These are phyloP conservation scores for Calidris pugnax DNA, from an alignment of 2,113 vertebrate species.

Conservation along the genomic window DNA sequence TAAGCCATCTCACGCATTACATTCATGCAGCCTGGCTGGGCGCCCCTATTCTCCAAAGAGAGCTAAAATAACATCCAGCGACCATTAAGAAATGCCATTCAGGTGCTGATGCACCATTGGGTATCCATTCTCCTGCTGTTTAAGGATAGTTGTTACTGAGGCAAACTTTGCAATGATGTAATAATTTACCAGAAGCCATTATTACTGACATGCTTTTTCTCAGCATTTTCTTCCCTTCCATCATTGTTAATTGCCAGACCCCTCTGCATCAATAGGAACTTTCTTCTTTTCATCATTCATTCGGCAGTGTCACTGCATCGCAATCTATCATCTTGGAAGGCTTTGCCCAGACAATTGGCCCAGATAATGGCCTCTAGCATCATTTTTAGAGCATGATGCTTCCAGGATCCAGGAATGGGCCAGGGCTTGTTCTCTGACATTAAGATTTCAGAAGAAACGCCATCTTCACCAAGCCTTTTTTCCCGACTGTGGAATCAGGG, in stretches of 20 bases:
- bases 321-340: constrained; percentile 41
- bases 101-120: constrained; percentile 52
- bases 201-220: constrained; percentile 49
- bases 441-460: background rate
- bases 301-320: constrained; percentile 14
- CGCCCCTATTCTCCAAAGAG: constrained; percentile 56
- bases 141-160: constrained; percentile 43
- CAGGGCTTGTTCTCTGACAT: background rate
- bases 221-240: constrained; percentile 48
- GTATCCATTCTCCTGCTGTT: constrained; percentile 47
- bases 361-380: constrained; percentile 27
- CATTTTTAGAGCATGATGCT: background rate
- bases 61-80: constrained; percentile 60
- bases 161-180: constrained; percentile 58
- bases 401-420: background rate
- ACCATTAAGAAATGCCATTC: constrained; percentile 61
- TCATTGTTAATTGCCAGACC: constrained; percentile 60
- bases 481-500: background rate
- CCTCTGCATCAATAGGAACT: constrained; percentile 42
- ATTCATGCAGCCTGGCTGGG: constrained; percentile 54
- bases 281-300: constrained; percentile 59
- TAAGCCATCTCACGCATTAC: constrained; percentile 46
- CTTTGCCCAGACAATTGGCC: constrained; percentile 47
- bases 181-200: constrained; percentile 68
- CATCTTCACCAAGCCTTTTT: background rate